Evolutionary conservation across 2,797 vertebrate genomes (phyloP).

Genomic region (Karalla daura): DNA sequence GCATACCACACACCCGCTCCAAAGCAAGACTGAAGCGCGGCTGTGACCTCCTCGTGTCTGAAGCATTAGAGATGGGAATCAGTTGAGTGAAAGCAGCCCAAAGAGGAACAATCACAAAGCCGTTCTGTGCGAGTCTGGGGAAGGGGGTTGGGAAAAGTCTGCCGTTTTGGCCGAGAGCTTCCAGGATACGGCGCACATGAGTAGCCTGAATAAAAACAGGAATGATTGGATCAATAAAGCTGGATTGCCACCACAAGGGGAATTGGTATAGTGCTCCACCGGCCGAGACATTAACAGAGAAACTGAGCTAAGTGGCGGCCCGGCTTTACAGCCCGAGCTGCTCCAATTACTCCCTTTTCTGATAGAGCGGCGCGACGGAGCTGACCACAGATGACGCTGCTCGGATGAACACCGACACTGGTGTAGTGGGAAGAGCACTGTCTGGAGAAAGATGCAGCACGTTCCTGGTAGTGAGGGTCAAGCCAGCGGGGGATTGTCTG

Average conservation of each 20-base stretch:
- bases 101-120: slow-evolving; percentile 25
- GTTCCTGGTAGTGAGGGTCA: slow-evolving; percentile 37
- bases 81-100: slow-evolving; percentile 10
- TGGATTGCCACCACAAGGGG: slow-evolving; percentile 69
- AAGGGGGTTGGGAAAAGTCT: slow-evolving; percentile 7
- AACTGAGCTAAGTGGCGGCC: slow-evolving; percentile 47
- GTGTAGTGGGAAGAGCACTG: slow-evolving; percentile 16
- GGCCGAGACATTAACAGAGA: slow-evolving; percentile 58
- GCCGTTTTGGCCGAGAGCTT: slow-evolving; percentile 23
- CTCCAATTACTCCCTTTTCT: slow-evolving; percentile 62
- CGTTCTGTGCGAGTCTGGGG: slow-evolving; percentile 6
- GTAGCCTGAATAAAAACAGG: slow-evolving; percentile 66
- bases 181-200: slow-evolving; percentile 56
- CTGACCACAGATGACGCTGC: slow-evolving; percentile 38
- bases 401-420: slow-evolving; percentile 17
- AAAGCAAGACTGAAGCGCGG: slow-evolving; percentile 21
- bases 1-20: too few relatives aligned
- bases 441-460: slow-evolving; percentile 24
- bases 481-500: slow-evolving; percentile 20
- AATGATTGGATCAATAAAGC: slow-evolving; percentile 74
- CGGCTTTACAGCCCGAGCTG: slow-evolving; percentile 58
- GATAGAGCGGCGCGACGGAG: slow-evolving; percentile 53
- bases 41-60: slow-evolving; percentile 21
- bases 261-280: slow-evolving; percentile 58
- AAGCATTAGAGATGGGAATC: slow-evolving; percentile 9